Evolutionary conservation across 23 tunicate species (phyloP).

Genomic region (Phallusia fumigata): DNA sequence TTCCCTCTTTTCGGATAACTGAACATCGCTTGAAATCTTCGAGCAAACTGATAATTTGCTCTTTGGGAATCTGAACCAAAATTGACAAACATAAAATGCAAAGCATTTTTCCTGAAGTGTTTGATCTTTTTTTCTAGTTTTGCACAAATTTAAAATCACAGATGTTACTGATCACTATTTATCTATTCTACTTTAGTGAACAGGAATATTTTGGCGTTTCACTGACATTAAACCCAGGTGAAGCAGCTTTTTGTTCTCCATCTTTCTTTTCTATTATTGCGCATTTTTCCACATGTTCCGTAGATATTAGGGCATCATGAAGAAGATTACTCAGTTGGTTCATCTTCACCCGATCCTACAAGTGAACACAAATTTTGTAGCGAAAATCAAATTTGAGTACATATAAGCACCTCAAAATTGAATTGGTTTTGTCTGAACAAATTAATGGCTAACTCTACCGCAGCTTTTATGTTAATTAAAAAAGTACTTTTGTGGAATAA

Average conservation of each 20-base stretch:
- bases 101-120: no score
- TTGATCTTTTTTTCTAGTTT: not conserved
- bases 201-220: not conserved
- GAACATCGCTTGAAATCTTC: slow-evolving; percentile 77
- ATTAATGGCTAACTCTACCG: no score
- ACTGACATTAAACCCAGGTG: slow-evolving; percentile 74
- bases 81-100: no score
- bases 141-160: no score
- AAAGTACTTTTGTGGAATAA: no score
- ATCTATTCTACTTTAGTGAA: not conserved
- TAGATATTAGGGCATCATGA: slow-evolving; percentile 79
- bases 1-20: slow-evolving; percentile 69
- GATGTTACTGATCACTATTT: not conserved
- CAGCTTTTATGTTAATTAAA: no score
- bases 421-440: no score
- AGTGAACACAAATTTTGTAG: no score
- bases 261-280: slow-evolving; percentile 80
- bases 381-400: no score
- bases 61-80: not conserved
- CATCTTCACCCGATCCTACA: slow-evolving; percentile 89
- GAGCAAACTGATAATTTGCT: slow-evolving; percentile 42
- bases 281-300: slow-evolving; percentile 90
- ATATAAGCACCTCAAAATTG: no score
- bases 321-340: slow-evolving; percentile 83
- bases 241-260: slow-evolving; percentile 62